Conservation (phyloP, 2,888 invertebrate species). For the Drosophila nigricruria region DNA sequence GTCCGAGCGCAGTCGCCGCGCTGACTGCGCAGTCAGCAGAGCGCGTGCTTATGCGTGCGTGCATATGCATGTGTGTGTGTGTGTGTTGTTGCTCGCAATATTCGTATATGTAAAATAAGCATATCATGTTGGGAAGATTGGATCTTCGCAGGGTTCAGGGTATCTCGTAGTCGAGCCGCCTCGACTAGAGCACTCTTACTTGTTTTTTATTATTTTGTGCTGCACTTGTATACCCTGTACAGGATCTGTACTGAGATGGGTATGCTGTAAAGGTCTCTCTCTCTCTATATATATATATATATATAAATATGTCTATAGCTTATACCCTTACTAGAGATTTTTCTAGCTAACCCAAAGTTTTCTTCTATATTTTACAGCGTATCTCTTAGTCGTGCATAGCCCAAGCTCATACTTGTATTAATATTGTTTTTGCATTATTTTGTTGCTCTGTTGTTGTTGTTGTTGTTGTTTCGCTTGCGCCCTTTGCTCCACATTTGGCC, state of each 20-base stretch:
- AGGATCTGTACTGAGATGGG: not conserved
- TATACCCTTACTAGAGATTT: too few relatives aligned
- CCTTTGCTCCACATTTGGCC: conserved; percentile 25
- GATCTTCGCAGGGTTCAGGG: too few relatives aligned
- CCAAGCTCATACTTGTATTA: not conserved
- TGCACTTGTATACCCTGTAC: not conserved
- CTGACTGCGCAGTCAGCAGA: too few relatives aligned
- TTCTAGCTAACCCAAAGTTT: not conserved
- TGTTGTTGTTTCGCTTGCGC: not conserved
- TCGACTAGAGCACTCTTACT: too few relatives aligned
- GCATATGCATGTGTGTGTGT: too few relatives aligned
- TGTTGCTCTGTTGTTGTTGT: not conserved
- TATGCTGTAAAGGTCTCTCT: not conserved
- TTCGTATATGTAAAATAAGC: too few relatives aligned
- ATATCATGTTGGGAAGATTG: too few relatives aligned
- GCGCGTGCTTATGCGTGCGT: too few relatives aligned
- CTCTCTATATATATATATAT: not conserved
- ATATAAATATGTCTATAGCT: too few relatives aligned
- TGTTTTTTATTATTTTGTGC: not conserved
- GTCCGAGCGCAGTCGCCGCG: too few relatives aligned
- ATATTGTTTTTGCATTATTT: conserved; percentile 5
- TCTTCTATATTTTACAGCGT: not conserved
- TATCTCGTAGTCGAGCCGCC: too few relatives aligned
- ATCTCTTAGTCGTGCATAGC: not conserved
- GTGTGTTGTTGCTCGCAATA: too few relatives aligned